phyloP scores from a whole-genome alignment of 2,113 vertebrate genomes.

The Microcebus griseorufus region DNA sequence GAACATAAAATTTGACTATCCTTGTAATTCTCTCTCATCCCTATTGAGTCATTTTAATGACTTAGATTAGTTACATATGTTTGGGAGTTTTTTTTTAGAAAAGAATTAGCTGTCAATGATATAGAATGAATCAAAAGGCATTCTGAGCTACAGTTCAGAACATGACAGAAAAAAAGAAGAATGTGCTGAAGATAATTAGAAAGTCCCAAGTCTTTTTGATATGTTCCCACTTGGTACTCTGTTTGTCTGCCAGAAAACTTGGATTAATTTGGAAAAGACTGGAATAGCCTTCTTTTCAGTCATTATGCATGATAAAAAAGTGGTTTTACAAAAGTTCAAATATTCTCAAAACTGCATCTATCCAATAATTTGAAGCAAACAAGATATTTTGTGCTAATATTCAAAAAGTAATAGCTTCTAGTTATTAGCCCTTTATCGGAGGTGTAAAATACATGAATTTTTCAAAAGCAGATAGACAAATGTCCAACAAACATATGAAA shows the following conservation, averaged over 20 bases:
- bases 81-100: not conserved
- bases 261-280: conserved; percentile 20
- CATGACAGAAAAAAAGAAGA: not conserved
- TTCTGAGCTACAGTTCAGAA: conserved; percentile 17
- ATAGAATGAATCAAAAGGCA: conserved; percentile 56
- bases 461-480: too few relatives aligned
- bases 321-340: conserved; percentile 8
- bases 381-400: not conserved
- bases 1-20: not conserved
- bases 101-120: conserved; percentile 63
- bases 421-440: too few relatives aligned
- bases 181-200: conserved; percentile 23
- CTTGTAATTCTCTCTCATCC: not conserved
- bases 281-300: not conserved
- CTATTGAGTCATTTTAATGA: not conserved
- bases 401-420: not conserved
- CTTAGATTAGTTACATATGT: not conserved
- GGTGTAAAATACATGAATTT: too few relatives aligned
- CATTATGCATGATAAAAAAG: not conserved
- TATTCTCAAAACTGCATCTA: not conserved
- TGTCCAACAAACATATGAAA: too few relatives aligned
- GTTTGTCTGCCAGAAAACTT: not conserved
- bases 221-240: not conserved
- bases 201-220: not conserved
- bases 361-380: not conserved